Conservation (phyloP, 1,140 invertebrate genomes). For the Lutraria rhynchaena region DNA sequence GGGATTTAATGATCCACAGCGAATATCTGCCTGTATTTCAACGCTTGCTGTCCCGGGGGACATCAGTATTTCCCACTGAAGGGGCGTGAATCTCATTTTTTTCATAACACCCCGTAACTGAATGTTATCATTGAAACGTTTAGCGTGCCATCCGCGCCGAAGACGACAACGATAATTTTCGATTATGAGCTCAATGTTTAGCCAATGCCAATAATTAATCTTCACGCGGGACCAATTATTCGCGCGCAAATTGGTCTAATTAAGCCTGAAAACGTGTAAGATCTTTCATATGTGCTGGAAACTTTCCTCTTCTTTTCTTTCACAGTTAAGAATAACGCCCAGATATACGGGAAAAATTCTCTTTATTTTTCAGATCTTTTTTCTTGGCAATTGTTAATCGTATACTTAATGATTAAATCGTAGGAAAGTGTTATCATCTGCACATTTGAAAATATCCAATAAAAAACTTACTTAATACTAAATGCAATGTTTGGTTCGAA, state of each 20-base stretch:
- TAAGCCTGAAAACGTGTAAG: conserved; percentile 18
- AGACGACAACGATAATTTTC: conserved; percentile 14
- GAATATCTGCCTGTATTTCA: conserved; percentile 22
- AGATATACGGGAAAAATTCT: no score
- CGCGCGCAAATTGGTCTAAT: conserved; percentile 37
- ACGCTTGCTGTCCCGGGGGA: not conserved
- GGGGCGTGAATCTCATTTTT: conserved; percentile 2
- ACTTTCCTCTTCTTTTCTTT: no score
- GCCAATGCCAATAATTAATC: conserved; percentile 36
- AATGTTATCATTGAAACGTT: conserved; percentile 13
- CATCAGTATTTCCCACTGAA: not conserved
- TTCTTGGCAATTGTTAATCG: no score
- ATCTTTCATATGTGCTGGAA: conserved; percentile 24
- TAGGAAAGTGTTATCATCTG: no score
- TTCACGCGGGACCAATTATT: conserved; percentile 48
- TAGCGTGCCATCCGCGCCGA: conserved; percentile 26
- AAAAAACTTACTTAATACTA: no score
- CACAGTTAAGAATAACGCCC: no score
- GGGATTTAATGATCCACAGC: conserved; percentile 38
- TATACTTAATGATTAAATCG: no score
- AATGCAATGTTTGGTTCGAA: no score
- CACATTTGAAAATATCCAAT: no score
- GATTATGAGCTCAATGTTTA: conserved; percentile 31
- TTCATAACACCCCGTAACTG: conserved; percentile 15
- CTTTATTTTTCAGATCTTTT: no score